Base-by-base conservation (phyloP, 1,140 invertebrate genomes). In the Hypsibius dujardini region DNA sequence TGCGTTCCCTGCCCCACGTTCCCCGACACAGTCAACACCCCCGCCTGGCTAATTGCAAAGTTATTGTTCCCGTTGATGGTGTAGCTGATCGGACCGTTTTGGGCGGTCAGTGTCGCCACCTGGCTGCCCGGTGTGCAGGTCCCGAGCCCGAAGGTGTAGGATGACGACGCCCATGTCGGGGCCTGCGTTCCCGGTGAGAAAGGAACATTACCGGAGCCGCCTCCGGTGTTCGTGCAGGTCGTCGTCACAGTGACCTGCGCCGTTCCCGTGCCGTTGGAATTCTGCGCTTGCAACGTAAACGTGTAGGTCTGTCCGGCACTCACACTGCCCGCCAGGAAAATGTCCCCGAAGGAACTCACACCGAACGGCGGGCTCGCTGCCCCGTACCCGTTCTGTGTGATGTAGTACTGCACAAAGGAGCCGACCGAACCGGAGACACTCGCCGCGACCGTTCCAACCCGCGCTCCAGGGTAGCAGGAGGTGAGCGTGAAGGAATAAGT, bases 11-110 rank as follows among this genome's bases (percentile, higher is more conserved):
- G 62, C 62, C 3, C 12, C 62, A 67, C 42, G 12, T 12, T 7
- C 12, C 3, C 12, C 12, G 12, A 15, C 3, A 67, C 3, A 12
- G 3, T 67, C 12, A 67, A 15, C 12, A 7, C 42, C 12, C 62
- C 62, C 12, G 12, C 42, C 3, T 67, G 12, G 42, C 3, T 42
- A 42, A 67, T 67, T 3, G 12, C 62, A 45, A 15, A 67, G 62
- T 67, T 42, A 45, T 42, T 67, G 62, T 67, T 67, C 62, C 62
- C 62, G 3, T 15, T 3, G 62, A 67, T 67, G 45, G 62, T 42
- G 42, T 67, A 67, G 62, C 62, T 67, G 3, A 7, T 12, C 12
- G 62, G 62, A 7, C 42, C 12, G 62, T 67, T 67, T 7, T 67
- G 12, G 62, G 62, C 62, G 12, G 62, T 67, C 12, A 67, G 3